Conservation (phyloP, 2,113 vertebrate genomes). For the Tonatia bakeri region DNA sequence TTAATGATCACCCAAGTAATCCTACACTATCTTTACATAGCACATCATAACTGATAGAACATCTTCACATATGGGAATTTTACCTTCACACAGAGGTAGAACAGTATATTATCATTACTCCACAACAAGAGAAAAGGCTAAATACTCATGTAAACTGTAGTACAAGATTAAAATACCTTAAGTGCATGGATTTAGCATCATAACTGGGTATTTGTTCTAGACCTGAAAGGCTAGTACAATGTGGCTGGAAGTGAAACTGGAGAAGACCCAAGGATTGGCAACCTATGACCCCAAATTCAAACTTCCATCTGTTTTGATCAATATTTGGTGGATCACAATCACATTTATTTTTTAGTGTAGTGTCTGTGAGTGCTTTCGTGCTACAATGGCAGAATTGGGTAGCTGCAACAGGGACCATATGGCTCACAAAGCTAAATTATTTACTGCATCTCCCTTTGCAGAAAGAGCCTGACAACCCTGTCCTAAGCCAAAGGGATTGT, state of each 20-base stretch:
- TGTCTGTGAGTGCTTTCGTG: not conserved
- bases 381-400: not conserved
- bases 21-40: not conserved
- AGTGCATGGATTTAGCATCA: not conserved
- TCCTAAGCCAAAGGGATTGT: not conserved
- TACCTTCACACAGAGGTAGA: not conserved
- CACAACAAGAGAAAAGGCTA: not conserved
- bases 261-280: not conserved
- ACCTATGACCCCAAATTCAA: not conserved
- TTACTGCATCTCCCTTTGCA: not conserved
- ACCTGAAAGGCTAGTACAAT: not conserved
- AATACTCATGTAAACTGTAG: not conserved
- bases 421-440: not conserved
- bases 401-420: not conserved
- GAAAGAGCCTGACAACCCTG: not conserved
- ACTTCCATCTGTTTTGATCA: not conserved
- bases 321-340: not conserved
- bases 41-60: not conserved
- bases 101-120: not conserved
- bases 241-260: not conserved
- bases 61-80: not conserved
- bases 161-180: not conserved
- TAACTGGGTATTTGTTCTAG: not conserved
- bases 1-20: conserved; percentile 25
- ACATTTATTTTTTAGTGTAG: not conserved